Percentiles rank a stretch among this genome's conserved stretches.
phyloP scores from a whole-genome alignment of 2,888 invertebrate genomes.

The Protodeltote pygarga region DNA sequence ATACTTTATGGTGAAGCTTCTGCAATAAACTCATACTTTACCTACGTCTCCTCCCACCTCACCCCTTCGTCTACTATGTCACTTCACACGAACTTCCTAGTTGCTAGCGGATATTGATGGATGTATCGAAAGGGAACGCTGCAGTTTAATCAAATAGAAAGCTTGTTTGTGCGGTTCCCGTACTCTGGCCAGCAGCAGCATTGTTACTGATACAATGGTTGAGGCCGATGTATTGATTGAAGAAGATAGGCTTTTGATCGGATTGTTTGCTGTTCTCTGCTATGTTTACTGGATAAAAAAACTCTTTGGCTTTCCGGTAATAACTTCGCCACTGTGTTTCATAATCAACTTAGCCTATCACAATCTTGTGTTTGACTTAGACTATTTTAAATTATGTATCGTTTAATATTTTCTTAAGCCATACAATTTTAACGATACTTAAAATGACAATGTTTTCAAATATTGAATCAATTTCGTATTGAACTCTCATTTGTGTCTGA shows the following conservation, averaged over 20 bases:
- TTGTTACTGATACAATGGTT: conserved; percentile 20
- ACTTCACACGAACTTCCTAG: conserved; percentile 20
- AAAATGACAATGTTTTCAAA: too few relatives aligned
- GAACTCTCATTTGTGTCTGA: too few relatives aligned
- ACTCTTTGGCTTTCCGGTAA: too few relatives aligned
- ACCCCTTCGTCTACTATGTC: conserved; percentile 16
- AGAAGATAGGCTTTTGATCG: conserved; percentile 2
- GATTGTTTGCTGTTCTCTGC: conserved; percentile 1
- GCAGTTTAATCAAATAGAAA: conserved; percentile 50
- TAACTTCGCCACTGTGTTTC: too few relatives aligned
- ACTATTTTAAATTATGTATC: too few relatives aligned
- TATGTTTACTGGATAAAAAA: too few relatives aligned
- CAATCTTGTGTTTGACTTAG: too few relatives aligned
- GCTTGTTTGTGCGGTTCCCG: conserved; percentile 22
- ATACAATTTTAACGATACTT: too few relatives aligned
- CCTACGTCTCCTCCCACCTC: neutral
- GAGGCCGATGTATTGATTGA: neutral
- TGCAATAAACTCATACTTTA: neutral
- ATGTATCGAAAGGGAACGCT: conserved; percentile 21
- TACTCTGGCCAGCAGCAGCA: conserved; percentile 20
- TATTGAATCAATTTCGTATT: too few relatives aligned
- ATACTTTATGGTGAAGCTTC: too few relatives aligned
- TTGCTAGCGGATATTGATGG: conserved; percentile 29
- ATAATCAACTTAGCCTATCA: too few relatives aligned
- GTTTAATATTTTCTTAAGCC: too few relatives aligned